These are phyloP conservation scores for Lucinisca nassula DNA, from an alignment of 2,888 invertebrate genomes.

Conservation along the genomic window DNA sequence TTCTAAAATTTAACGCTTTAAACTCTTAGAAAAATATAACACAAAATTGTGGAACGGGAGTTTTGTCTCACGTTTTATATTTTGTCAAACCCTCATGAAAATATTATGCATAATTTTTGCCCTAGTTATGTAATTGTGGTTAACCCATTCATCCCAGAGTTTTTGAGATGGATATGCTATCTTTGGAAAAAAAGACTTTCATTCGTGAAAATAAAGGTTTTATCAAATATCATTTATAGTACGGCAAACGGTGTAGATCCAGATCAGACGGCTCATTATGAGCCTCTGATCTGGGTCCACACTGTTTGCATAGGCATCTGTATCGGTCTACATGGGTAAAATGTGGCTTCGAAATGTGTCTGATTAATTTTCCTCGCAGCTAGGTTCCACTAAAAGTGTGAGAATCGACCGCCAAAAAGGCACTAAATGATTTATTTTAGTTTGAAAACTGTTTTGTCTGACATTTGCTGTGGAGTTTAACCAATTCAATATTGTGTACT, in stretches of 20 bases:
- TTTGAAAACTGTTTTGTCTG: not conserved
- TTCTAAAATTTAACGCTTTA: not conserved
- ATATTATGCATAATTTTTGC: not conserved
- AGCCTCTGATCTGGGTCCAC: too few species aligned
- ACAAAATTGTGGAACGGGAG: too few species aligned
- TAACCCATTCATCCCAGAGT: too few species aligned
- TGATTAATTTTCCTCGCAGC: slow-evolving; percentile 6
- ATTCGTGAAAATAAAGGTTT: too few species aligned
- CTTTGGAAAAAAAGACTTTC: too few species aligned
- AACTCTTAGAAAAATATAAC: not conserved
- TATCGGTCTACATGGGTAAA: not conserved
- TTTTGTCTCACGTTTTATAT: not conserved
- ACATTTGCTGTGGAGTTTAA: not conserved
- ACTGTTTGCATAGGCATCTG: too few species aligned
- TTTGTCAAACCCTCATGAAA: not conserved
- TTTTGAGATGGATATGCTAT: too few species aligned
- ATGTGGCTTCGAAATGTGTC: not conserved
- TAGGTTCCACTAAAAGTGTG: not conserved
- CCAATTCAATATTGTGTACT: not conserved
- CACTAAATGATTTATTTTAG: not conserved
- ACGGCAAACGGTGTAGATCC: too few species aligned
- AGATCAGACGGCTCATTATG: too few species aligned
- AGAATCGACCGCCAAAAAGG: not conserved
- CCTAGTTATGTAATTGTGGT: not conserved
- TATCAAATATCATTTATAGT: too few species aligned